Conservation (phyloP, 2,888 invertebrate genomes). For the Furcula furcula region DNA sequence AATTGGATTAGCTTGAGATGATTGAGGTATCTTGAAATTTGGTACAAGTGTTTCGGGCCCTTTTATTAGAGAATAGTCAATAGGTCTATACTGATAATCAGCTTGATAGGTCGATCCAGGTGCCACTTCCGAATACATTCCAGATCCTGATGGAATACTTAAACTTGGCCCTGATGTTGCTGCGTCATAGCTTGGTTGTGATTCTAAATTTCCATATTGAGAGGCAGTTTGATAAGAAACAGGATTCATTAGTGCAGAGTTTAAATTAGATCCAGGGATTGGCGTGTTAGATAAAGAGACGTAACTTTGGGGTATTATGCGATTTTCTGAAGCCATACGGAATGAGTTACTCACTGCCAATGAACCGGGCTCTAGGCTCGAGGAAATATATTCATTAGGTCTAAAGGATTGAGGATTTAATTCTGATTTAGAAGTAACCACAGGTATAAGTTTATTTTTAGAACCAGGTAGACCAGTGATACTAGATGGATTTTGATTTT, state of each 20-base stretch:
- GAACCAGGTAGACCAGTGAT: not conserved
- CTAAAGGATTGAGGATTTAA: conserved; percentile 4
- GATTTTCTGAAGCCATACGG: not conserved
- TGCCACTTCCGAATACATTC: conserved; percentile 6
- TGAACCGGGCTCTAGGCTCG: conserved; percentile 5
- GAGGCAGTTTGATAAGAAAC: conserved; percentile 7
- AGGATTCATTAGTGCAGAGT: not conserved
- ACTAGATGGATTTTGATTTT: conserved; percentile 1
- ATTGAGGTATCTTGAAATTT: too few species aligned
- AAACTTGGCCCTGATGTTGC: not conserved
- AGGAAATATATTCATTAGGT: conserved; percentile 2
- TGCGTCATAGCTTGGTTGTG: not conserved
- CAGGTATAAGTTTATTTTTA: not conserved
- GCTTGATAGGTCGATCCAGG: not conserved
- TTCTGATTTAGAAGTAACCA: not conserved
- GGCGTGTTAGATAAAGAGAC: conserved; percentile 20
- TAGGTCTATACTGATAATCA: conserved; percentile 7
- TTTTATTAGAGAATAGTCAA: not conserved
- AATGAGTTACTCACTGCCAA: not conserved
- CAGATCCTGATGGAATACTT: not conserved
- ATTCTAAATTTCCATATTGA: conserved; percentile 6
- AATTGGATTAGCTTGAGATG: not conserved
- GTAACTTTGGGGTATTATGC: conserved; percentile 5
- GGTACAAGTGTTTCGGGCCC: conserved; percentile 2
- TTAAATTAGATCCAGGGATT: conserved; percentile 1